phyloP scores from a whole-genome alignment of 2,797 vertebrate species.

The Thalassophryne amazonica region DNA sequence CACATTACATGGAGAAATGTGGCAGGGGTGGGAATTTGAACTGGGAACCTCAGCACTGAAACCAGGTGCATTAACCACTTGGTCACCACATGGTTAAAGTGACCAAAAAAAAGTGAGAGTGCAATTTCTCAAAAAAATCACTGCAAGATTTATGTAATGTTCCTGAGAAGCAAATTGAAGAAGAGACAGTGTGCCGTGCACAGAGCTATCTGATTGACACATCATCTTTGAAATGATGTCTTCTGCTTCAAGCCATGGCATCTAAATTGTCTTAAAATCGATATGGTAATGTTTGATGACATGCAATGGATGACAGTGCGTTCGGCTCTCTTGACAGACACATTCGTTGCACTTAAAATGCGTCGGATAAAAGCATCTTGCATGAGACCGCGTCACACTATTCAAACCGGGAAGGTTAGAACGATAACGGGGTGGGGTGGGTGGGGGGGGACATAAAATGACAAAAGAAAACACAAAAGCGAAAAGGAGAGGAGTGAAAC shows the following conservation, averaged over 20 bases:
- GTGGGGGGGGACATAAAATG: slow-evolving; percentile 2
- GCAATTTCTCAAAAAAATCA: too few species aligned
- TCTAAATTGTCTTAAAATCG: background rate
- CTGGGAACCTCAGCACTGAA: too few species aligned
- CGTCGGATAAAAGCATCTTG: slow-evolving; percentile 17
- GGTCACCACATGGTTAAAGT: too few species aligned
- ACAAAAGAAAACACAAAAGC: slow-evolving; percentile 34
- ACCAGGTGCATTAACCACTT: too few species aligned
- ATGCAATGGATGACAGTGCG: too few species aligned
- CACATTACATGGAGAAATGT: too few species aligned
- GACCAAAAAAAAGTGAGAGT: too few species aligned
- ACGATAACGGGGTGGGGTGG: slow-evolving; percentile 13
- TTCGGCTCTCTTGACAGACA: too few species aligned
- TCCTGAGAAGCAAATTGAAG: too few species aligned
- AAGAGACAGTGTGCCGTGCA: too few species aligned
- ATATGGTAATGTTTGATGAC: slow-evolving; percentile 12
- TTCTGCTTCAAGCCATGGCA: background rate
- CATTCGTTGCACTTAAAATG: slow-evolving; percentile 27
- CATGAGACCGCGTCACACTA: slow-evolving; percentile 28
- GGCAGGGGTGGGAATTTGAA: too few species aligned
- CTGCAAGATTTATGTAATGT: too few species aligned
- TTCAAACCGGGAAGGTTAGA: slow-evolving; percentile 15
- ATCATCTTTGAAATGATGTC: background rate
- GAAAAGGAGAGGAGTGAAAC: slow-evolving; percentile 35
- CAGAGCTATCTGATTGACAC: background rate